Base-by-base conservation (phyloP, 2,888 invertebrate genomes). In the Mythimna ferrago region DNA sequence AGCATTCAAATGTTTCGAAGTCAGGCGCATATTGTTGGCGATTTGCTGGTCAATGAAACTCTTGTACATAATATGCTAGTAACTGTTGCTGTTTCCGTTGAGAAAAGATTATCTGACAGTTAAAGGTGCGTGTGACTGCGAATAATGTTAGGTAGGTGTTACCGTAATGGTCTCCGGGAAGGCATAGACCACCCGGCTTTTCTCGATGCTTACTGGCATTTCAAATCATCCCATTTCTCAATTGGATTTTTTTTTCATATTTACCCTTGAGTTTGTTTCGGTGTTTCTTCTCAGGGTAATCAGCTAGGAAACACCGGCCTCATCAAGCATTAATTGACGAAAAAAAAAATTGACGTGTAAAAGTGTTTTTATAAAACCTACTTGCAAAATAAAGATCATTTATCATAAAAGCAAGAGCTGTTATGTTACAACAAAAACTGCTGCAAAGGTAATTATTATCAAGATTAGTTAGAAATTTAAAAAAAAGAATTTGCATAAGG, bases 1-100 rank as follows among this genome's bases (percentile, higher is more conserved):
- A 75, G 66, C 80, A 70, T 83, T 84, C 81, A 75, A 74, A 76
- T 70, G 73, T 77, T 80, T 78, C 64, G 76, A 76, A 80, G 83
- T 78, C 70, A 65, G 79, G 60, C 71, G 53, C 76, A 72, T 68
- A 71, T 72, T 75, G 71, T 67, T 73, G 60, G 84, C 44, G 57
- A 77, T 78, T 63, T 73, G n/a, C 69, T 78, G 60, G 61, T 76
- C 76, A 80, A 80, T 82, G 81, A 82, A 68, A 66, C 62, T 74
- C 57, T 48, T 38, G 44, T 66, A 66, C 38, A 74, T 80, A 16
- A 61, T 21, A 41, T 21, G 74, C 62, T 66, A 62, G 66, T 80
- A 62, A 74, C 38, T 75, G 62, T 66, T 57, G 66, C 53, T 1
- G 11, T 74, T 74, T 58, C 64, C 80, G 21, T 56, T 62, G 38